Percentiles rank a stretch among this genome's conserved stretches.
These are phyloP conservation scores for Sipha maydis DNA, from an alignment of 2,888 invertebrate species.

Conservation along the genomic window DNA sequence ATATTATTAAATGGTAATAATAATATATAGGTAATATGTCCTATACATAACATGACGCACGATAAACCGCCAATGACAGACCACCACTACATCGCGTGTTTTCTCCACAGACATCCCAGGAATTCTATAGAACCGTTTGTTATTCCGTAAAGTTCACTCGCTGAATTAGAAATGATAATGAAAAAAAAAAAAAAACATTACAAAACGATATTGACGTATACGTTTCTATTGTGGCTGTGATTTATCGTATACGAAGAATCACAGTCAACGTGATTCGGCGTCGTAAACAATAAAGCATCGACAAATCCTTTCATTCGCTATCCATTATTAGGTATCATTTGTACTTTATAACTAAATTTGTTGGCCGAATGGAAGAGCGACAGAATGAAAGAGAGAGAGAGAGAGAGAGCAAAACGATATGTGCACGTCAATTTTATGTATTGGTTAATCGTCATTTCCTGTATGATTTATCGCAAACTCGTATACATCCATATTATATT, in stretches of 20 bases:
- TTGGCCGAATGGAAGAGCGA: neutral
- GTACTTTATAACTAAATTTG: slow-evolving; percentile 48
- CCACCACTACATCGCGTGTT: neutral
- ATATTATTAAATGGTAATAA: neutral
- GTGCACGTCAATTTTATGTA: slow-evolving; percentile 32
- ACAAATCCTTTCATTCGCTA: slow-evolving; percentile 12
- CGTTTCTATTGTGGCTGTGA: slow-evolving; percentile 54
- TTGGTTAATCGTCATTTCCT: neutral
- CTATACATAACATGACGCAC: neutral
- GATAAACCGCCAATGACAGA: neutral
- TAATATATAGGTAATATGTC: neutral
- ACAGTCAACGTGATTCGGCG: neutral
- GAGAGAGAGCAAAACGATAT: neutral
- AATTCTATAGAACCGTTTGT: neutral
- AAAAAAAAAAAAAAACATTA: neutral
- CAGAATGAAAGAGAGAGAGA: neutral
- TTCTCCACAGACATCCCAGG: neutral
- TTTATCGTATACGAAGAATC: neutral
- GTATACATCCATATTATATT: neutral
- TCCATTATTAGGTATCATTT: slow-evolving; percentile 52
- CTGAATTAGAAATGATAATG: neutral
- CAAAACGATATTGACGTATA: slow-evolving; percentile 41
- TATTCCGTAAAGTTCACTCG: slow-evolving; percentile 29
- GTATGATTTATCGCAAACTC: slow-evolving; percentile 18
- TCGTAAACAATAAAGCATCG: slow-evolving; percentile 35